Percentiles rank a stretch among this genome's conserved stretches.
Conservation (phyloP, 2,797 vertebrate species). For the Enteromius mattozi region DNA sequence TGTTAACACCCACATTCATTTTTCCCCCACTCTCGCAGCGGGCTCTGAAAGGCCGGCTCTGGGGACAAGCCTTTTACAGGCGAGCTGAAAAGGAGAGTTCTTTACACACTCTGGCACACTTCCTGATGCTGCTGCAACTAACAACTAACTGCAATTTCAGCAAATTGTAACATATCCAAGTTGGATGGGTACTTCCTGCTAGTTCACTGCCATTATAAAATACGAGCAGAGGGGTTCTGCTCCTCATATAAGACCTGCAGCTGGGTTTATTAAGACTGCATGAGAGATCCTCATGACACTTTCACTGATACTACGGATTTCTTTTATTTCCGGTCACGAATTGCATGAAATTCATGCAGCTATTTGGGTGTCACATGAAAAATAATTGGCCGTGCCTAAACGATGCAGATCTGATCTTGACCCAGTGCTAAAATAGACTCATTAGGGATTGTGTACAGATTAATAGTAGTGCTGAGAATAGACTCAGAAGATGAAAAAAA, state of each 20-base stretch:
- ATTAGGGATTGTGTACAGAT: neutral
- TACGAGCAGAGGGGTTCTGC: constrained; percentile 55
- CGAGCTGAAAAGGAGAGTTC: constrained; percentile 18
- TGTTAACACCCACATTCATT: constrained; percentile 43
- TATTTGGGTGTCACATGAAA: neutral
- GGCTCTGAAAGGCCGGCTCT: constrained; percentile 40
- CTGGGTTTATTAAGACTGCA: constrained; percentile 59
- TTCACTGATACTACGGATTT: neutral
- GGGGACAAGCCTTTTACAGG: constrained; percentile 34
- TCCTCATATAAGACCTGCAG: constrained; percentile 66
- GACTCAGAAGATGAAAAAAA: neutral
- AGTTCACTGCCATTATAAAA: constrained; percentile 46
- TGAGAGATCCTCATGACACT: constrained; percentile 6
- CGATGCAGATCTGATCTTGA: neutral
- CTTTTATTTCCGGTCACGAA: neutral
- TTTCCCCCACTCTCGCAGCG: neutral
- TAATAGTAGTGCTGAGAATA: neutral
- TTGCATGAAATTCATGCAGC: neutral
- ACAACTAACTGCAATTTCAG: constrained; percentile 63
- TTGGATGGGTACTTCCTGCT: constrained; percentile 70
- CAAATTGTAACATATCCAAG: constrained; percentile 69
- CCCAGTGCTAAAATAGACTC: neutral
- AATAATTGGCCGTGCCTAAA: neutral
- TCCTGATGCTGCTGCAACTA: constrained; percentile 58
- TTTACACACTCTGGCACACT: constrained; percentile 55